Percentiles rank a stretch among this genome's conserved stretches.
Conservation (phyloP, 1,140 invertebrate genomes). For the Paramacrobiotus metropolitanus region DNA sequence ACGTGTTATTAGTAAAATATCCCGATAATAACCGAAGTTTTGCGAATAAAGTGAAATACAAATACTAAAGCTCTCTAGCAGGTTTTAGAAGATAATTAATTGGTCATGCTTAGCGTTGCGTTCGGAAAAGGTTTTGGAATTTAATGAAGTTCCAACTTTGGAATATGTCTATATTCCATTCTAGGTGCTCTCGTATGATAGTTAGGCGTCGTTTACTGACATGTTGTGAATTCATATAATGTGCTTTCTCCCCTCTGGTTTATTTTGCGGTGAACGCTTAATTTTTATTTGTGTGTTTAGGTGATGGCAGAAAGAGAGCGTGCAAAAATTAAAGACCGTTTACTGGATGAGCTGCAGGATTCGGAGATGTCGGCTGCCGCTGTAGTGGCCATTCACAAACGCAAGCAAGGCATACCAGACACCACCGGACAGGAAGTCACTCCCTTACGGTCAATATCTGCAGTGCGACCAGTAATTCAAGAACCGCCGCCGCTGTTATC, state of each 20-base stretch:
- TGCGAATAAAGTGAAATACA: too few relatives aligned
- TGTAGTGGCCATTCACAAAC: conserved; percentile 50
- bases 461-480: conserved; percentile 14
- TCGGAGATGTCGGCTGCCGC: conserved; percentile 30
- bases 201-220: conserved; percentile 6
- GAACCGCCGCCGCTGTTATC: conserved; percentile 20
- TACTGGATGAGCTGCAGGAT: conserved; percentile 17
- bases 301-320: conserved; percentile 7
- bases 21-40: too few relatives aligned
- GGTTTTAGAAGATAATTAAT: too few relatives aligned
- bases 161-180: neutral
- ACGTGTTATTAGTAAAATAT: too few relatives aligned
- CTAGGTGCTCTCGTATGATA: neutral
- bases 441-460: conserved; percentile 21
- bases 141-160: conserved; percentile 4
- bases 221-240: too few relatives aligned
- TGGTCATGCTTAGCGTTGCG: too few relatives aligned
- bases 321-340: conserved; percentile 12
- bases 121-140: conserved; percentile 1
- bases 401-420: conserved; percentile 10
- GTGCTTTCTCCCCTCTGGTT: too few relatives aligned
- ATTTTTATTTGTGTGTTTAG: conserved; percentile 8
- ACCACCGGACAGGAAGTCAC: conserved; percentile 9
- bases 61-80: too few relatives aligned
- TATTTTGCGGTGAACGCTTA: too few relatives aligned